These are phyloP conservation scores for Phymanthus crucifer DNA, from an alignment of 92 coral and sea anemone genomes.

Conservation along the genomic window DNA sequence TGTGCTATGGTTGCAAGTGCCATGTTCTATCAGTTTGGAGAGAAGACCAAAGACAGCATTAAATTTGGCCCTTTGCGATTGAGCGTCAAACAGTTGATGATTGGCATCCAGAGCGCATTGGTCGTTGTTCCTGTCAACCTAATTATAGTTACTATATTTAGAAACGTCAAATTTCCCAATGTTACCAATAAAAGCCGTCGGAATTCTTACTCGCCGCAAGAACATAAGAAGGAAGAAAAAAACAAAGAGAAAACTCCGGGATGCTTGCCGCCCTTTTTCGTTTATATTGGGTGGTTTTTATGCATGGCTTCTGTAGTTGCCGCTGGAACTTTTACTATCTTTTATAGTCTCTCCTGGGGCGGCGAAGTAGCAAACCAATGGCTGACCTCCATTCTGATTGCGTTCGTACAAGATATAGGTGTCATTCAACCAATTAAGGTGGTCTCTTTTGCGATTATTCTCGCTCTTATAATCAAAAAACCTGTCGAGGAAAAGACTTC, in stretches of 20 bases:
- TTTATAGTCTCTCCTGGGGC: slow-evolving; percentile 87
- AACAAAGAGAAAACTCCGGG: slow-evolving; percentile 39
- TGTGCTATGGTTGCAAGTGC: slow-evolving; percentile 95
- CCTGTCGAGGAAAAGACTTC: slow-evolving; percentile 78
- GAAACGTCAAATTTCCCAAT: slow-evolving; percentile 59
- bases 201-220: slow-evolving; percentile 10
- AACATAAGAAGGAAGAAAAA: not conserved
- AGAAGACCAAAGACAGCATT: slow-evolving; percentile 57
- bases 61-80: slow-evolving; percentile 82
- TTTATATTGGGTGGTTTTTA: slow-evolving; percentile 66
- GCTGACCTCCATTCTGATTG: slow-evolving; percentile 79
- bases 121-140: slow-evolving; percentile 83
- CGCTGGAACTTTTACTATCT: slow-evolving; percentile 63
- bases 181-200: not conserved
- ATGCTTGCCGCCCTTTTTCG: slow-evolving; percentile 76
- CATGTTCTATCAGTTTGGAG: slow-evolving; percentile 92
- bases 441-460: slow-evolving; percentile 56
- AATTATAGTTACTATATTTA: slow-evolving; percentile 75
- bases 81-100: slow-evolving; percentile 73
- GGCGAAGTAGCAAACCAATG: slow-evolving; percentile 74
- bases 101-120: slow-evolving; percentile 82
- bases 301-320: slow-evolving; percentile 53
- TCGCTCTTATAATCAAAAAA: slow-evolving; percentile 77
- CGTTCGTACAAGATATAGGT: slow-evolving; percentile 74
- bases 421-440: slow-evolving; percentile 84